Conservation (phyloP, 2,797 vertebrate genomes). For the Hirundo rustica region DNA sequence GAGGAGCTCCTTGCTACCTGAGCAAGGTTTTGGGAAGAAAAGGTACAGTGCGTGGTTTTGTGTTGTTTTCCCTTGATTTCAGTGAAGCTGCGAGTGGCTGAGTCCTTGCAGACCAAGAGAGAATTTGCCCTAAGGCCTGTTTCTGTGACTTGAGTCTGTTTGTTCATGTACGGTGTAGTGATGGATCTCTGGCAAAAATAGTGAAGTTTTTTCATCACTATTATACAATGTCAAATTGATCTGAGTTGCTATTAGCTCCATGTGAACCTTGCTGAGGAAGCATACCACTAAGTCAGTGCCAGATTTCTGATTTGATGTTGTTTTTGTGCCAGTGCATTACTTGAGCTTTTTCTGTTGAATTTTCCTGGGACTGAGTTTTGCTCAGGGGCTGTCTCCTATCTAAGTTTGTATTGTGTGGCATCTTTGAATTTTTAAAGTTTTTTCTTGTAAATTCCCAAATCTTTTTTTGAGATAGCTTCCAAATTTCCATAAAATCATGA, state of each 20-base stretch:
- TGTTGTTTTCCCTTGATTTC: background rate
- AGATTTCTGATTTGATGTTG: background rate
- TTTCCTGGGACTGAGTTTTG: background rate
- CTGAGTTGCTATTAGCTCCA: background rate
- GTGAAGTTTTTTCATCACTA: background rate
- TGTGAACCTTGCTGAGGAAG: slow-evolving; percentile 12
- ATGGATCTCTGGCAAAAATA: slow-evolving; percentile 31
- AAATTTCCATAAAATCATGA: background rate
- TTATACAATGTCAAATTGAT: slow-evolving; percentile 17
- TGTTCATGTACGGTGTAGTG: background rate
- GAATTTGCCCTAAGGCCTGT: slow-evolving; percentile 29
- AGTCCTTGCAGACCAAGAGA: background rate
- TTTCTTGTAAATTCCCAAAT: background rate
- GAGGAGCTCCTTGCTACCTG: background rate
- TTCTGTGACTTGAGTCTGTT: slow-evolving; percentile 26
- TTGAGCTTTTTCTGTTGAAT: background rate
- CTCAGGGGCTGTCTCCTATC: background rate
- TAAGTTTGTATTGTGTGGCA: background rate
- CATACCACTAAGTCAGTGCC: background rate
- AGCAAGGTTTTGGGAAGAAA: background rate
- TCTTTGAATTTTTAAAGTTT: background rate
- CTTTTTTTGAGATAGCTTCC: background rate
- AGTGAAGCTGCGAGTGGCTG: background rate
- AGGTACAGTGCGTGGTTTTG: background rate
- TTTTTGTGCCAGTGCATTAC: background rate